Percentiles rank a stretch among this genome's conserved stretches.
Evolutionary conservation across 2,888 invertebrate genomes (phyloP).

Genomic region (Tenthredo livida): DNA sequence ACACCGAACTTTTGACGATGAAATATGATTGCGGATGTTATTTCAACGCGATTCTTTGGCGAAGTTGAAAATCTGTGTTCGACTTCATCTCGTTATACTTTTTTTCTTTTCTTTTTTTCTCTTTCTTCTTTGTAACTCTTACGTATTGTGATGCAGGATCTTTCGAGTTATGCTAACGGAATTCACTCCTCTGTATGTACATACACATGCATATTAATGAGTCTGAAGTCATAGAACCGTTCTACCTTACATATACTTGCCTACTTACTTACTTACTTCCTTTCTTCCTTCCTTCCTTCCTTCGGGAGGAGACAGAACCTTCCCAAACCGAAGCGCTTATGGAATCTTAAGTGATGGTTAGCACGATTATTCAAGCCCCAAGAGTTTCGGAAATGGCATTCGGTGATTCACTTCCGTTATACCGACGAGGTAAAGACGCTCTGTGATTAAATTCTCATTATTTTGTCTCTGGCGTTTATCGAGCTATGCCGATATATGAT

Average conservation of each 20-base stretch:
- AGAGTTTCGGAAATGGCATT: slow-evolving; percentile 47
- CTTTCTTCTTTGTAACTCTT: no score
- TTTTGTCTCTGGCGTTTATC: not conserved
- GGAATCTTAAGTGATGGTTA: slow-evolving; percentile 22
- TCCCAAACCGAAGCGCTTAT: not conserved
- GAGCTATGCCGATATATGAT: not conserved
- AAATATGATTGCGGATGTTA: not conserved
- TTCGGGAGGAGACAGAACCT: not conserved
- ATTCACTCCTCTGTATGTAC: not conserved
- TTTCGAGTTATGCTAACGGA: not conserved
- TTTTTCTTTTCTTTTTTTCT: not conserved
- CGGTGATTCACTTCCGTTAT: slow-evolving; percentile 50
- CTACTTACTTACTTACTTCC: not conserved
- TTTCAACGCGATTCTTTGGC: not conserved
- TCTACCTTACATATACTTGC: not conserved
- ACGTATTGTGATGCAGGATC: not conserved
- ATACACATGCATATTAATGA: not conserved
- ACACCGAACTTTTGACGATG: not conserved
- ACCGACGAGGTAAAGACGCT: not conserved
- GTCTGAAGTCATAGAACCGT: not conserved
- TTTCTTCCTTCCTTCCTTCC: not conserved
- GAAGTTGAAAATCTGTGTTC: not conserved
- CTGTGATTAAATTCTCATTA: not conserved
- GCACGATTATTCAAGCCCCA: slow-evolving; percentile 23
- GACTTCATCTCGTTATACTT: not conserved